Evolutionary conservation across 30 jellyfish, hydroid and myxozoan genomes (phyloP), one percentile per base, ranked within the genome.

Genomic region (Hydra vulgaris): DNA sequence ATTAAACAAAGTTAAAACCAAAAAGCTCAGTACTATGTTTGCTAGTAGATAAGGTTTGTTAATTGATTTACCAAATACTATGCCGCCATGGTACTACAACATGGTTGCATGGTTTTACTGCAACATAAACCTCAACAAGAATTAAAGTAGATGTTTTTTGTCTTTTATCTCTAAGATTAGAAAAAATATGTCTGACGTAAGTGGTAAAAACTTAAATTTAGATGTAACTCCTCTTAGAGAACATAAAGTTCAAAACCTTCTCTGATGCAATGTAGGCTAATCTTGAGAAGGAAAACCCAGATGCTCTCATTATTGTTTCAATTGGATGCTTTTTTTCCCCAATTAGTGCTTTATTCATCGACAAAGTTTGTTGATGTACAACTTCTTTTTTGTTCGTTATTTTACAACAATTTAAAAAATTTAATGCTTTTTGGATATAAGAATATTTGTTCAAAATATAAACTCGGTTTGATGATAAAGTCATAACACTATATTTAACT

Each of bases 271-370:
- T 68, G n/a, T 56, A 3, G 27, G 15, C 75, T n/a, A 16, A n/a
- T 68, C 75, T 7, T 68, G 27, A 68, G 16, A 68, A 15, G 8
- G 75, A 20, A 68, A 68, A 68, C 27, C 16, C 75, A 68, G 16
- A 68, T n/a, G 75, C 75, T 20, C 75, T 7, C 27, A 68, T 15
- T 1, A 68, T 68, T 68, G 75, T 68, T n/a, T 68, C 75, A 68
- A n/a, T 23, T 68, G 75, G 27, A 68, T 68, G 16, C 7, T 68
- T 68, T 68, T 23, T 68, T n/a, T 68, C 75, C 27, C 75, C 75
- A 68, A 68, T 68, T 3, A 7, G 16, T n/a, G 75, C 16, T 68
- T 20, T 23, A 68, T 68, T 68, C 75, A 68, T 68, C 15, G 75
- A 68, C 26, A n/a, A n/a, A n/a, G 16, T 68, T 68, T 68, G 75